These are phyloP conservation scores for Neomonachus schauinslandi DNA, from an alignment of 2,113 vertebrate species.

Conservation along the genomic window DNA sequence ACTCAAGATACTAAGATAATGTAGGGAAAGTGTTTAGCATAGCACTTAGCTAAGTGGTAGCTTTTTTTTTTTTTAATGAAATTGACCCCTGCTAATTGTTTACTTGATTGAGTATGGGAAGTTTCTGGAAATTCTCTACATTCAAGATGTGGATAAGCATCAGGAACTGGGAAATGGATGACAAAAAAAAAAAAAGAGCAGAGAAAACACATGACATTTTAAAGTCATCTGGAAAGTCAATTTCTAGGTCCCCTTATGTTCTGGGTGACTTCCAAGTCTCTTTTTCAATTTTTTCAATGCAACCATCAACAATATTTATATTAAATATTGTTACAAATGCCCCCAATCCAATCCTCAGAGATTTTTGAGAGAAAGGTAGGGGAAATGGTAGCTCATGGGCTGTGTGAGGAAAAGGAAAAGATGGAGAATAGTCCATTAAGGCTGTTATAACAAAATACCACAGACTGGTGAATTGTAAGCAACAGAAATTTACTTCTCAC, in stretches of 20 bases:
- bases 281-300: neutral
- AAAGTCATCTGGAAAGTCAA: neutral
- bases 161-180: neutral
- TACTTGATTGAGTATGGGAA: neutral
- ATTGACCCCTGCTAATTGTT: neutral
- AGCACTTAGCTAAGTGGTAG: neutral
- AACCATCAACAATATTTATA: neutral
- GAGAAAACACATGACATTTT: neutral
- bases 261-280: neutral
- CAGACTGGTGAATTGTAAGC: neutral
- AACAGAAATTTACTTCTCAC: neutral
- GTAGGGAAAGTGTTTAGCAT: neutral
- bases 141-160: neutral
- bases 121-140: neutral
- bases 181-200: neutral
- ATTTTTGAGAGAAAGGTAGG: neutral
- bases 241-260: neutral
- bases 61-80: neutral
- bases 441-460: neutral
- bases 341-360: neutral
- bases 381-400: neutral
- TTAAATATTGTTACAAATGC: neutral
- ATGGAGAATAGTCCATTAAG: neutral
- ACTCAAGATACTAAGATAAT: neutral
- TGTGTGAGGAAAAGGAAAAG: neutral